These are phyloP conservation scores for Antitype chi DNA, from an alignment of 2,888 invertebrate genomes.

Conservation along the genomic window DNA sequence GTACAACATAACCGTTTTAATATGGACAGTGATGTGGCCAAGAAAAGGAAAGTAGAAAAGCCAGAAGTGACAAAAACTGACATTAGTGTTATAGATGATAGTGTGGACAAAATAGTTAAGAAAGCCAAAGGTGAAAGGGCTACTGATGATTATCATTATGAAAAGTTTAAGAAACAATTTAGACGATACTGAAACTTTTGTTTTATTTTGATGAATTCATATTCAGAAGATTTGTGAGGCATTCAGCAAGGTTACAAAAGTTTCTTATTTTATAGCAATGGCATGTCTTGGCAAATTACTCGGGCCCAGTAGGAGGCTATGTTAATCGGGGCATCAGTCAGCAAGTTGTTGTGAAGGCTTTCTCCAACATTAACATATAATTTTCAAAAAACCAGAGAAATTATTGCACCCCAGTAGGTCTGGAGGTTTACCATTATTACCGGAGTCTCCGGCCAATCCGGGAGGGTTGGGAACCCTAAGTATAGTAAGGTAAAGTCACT, in stretches of 20 bases:
- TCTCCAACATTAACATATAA: background rate
- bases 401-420: too few relatives aligned
- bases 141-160: slow-evolving; percentile 99
- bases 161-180: slow-evolving; percentile 99
- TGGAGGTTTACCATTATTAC: too few relatives aligned
- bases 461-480: too few relatives aligned
- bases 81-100: slow-evolving; percentile 83
- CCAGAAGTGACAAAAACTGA: slow-evolving; percentile 83
- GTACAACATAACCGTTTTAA: slow-evolving; percentile 99
- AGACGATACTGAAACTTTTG: slow-evolving; percentile 92
- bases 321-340: background rate
- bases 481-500: too few relatives aligned
- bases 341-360: too few relatives aligned
- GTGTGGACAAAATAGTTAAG: slow-evolving; percentile 90
- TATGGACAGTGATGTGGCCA: slow-evolving; percentile 93
- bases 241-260: background rate
- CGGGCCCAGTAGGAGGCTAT: background rate
- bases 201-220: slow-evolving; percentile 49
- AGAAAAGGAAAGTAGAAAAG: slow-evolving; percentile 91
- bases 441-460: too few relatives aligned
- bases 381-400: too few relatives aligned
- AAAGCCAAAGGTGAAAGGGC: slow-evolving; percentile 96
- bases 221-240: background rate
- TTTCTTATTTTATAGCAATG: background rate
- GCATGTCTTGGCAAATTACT: background rate